Base-by-base conservation (phyloP, 2,888 invertebrate species). In the Nysson spinosus region DNA sequence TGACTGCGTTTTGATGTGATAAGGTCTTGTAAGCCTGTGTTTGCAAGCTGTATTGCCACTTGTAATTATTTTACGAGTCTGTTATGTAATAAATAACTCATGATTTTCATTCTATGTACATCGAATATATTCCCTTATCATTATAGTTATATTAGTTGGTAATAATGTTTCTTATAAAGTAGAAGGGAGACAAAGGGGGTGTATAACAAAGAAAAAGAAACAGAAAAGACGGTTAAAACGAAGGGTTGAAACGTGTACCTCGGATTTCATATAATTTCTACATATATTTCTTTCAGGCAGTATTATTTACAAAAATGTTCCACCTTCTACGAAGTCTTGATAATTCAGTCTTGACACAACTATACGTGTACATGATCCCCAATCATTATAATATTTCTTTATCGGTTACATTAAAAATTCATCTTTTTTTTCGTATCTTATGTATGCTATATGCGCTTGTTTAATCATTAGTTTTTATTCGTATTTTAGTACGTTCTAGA, bases 331-430 rank as follows among this genome's bases (percentile, higher is more conserved):
- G 67, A 82, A 83, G 81, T 83, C 82, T 83, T 82, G 75, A 80
- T 80, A 82, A 80, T 80, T 84, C 84, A 84, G 84, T 84, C 84
- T 84, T 84, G 81, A 82, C 76, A 81, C 78, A 82, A 82, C 81
- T 77, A 79, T 75, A 77, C 72, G 71, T 78, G 69, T 78, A 78
- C 63, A 74, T 75, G 65, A 72, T 78, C 67, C n/a, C 69, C 67
- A 54, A 72, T 73, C 56, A 32, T 63, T 56, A 63, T 61, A 63
- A 43, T 64, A 61, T 57, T 63, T 54, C 16, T 52, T 49, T 24
- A 69, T 37, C 49, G 32, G 39, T 75, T 57, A 55, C 47, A 52
- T 64, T 69, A 60, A 55, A 67, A 65, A 63, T 69, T 42, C 11
- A 34, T 49, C 28, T 11, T 17, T 34, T 46, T 56, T 40, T 34